Conservation (phyloP, 2,888 invertebrate species). For the Dasysyrphus tricinctus region DNA sequence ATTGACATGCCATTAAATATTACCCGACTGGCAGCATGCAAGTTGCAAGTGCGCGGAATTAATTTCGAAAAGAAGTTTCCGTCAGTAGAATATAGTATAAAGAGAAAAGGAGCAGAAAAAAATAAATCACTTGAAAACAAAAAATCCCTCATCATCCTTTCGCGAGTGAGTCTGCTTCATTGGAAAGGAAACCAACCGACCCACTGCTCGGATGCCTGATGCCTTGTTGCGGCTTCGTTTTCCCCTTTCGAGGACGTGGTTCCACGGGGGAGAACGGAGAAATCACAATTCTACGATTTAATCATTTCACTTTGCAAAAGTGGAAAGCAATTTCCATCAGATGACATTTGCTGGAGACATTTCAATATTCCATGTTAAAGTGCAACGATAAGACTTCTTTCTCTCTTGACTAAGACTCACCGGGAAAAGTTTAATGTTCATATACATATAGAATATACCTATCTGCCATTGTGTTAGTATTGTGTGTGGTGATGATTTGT, state of each 20-base stretch:
- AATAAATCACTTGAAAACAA: conserved; percentile 14
- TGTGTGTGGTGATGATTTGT: neutral
- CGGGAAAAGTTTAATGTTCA: conserved; percentile 1
- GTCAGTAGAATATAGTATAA: neutral
- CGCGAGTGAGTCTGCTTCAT: neutral
- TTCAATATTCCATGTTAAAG: conserved; percentile 63
- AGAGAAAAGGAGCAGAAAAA: neutral
- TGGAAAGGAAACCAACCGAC: conserved; percentile 7
- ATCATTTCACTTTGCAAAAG: conserved; percentile 59
- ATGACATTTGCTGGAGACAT: conserved; percentile 60
- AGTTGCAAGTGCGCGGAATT: conserved; percentile 68
- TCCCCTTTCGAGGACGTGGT: neutral
- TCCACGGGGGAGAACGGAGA: neutral
- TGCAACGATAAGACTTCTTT: conserved; percentile 48
- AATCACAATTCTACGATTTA: conserved; percentile 53
- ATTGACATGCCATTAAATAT: conserved; percentile 74
- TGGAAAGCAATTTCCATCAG: conserved; percentile 49
- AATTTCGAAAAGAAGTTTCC: conserved; percentile 64
- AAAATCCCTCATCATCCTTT: conserved; percentile 42
- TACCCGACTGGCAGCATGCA: conserved; percentile 38
- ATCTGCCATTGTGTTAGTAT: conserved; percentile 9
- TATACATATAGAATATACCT: neutral
- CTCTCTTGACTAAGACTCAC: conserved; percentile 4
- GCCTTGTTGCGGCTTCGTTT: conserved; percentile 38
- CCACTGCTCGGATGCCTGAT: neutral